Evolutionary conservation across 2,113 vertebrate genomes (phyloP).

Genomic region (Cyprinus carpio): DNA sequence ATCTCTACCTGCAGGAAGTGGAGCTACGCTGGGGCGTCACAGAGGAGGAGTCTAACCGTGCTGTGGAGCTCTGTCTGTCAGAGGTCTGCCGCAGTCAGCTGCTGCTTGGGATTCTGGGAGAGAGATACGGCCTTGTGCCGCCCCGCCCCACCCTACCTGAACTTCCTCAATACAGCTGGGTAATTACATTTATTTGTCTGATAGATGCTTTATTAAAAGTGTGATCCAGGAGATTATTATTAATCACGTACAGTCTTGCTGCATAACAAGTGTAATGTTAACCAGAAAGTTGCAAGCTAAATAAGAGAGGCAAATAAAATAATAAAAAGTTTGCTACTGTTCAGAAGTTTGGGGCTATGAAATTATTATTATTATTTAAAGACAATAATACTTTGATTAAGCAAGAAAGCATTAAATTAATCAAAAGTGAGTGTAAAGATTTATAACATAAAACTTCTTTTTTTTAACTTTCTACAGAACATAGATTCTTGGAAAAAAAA

Average conservation of each 20-base stretch:
- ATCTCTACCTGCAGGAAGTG: constrained; percentile 81
- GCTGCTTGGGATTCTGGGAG: constrained; percentile 84
- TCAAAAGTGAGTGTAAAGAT: not conserved
- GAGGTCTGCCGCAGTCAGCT: constrained; percentile 86
- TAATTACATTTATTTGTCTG: constrained; percentile 59
- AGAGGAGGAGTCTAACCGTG: constrained; percentile 80
- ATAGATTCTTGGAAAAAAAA: too few relatives aligned
- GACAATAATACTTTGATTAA: too few relatives aligned
- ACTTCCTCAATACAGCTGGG: constrained; percentile 83
- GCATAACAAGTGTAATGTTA: not conserved
- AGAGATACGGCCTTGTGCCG: constrained; percentile 82
- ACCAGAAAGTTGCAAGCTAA: not conserved
- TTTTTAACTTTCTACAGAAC: too few relatives aligned
- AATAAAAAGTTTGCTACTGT: not conserved
- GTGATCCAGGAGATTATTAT: not conserved
- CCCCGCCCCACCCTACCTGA: constrained; percentile 75
- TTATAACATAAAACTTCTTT: too few relatives aligned
- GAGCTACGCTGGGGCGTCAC: constrained; percentile 91
- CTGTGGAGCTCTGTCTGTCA: constrained; percentile 80
- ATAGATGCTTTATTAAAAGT: not conserved
- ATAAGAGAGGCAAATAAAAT: not conserved
- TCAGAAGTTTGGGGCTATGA: too few relatives aligned
- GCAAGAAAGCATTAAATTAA: too few relatives aligned
- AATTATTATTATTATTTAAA: too few relatives aligned
- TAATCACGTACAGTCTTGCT: not conserved